A percentile compares a stretch with the other conserved stretches of the same genome.
Conservation (phyloP, 2,113 vertebrate genomes). For the Willisornis vidua region DNA sequence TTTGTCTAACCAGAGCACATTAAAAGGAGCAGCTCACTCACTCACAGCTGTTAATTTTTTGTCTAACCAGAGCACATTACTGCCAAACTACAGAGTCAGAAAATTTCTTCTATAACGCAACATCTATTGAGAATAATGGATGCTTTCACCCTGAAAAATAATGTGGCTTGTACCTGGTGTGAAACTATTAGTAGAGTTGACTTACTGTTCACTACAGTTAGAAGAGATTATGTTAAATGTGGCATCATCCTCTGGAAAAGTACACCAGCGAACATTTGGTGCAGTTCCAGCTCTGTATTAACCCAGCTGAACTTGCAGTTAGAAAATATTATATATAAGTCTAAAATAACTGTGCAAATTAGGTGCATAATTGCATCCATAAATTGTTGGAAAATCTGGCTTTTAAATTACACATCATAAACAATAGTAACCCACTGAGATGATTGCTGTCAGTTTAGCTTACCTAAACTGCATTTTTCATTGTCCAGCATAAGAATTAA, state of each 20-base stretch:
- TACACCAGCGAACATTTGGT: not conserved
- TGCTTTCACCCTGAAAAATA: not conserved
- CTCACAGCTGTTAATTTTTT: not conserved
- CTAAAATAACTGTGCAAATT: slow-evolving; percentile 56
- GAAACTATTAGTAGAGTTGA: slow-evolving; percentile 15
- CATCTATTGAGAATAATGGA: not conserved
- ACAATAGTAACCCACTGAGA: slow-evolving; percentile 33
- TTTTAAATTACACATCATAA: slow-evolving; percentile 51
- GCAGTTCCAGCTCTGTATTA: slow-evolving; percentile 10
- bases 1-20: not conserved
- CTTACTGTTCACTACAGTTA: not conserved
- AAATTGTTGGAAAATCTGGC: slow-evolving; percentile 49
- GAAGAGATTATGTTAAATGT: slow-evolving; percentile 28
- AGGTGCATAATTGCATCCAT: slow-evolving; percentile 44
- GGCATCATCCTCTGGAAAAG: slow-evolving; percentile 7
- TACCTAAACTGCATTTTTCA: not conserved
- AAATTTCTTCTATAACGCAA: not conserved
- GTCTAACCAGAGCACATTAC: not conserved
- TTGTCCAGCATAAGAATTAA: not conserved
- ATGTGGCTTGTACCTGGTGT: not conserved
- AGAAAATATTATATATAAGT: slow-evolving; percentile 18
- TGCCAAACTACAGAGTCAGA: not conserved
- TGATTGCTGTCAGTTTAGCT: slow-evolving; percentile 17
- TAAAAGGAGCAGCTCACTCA: not conserved
- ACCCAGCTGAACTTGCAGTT: not conserved